These are phyloP conservation scores for Carduelis carduelis DNA, from an alignment of 2,797 vertebrate species.

Conservation along the genomic window DNA sequence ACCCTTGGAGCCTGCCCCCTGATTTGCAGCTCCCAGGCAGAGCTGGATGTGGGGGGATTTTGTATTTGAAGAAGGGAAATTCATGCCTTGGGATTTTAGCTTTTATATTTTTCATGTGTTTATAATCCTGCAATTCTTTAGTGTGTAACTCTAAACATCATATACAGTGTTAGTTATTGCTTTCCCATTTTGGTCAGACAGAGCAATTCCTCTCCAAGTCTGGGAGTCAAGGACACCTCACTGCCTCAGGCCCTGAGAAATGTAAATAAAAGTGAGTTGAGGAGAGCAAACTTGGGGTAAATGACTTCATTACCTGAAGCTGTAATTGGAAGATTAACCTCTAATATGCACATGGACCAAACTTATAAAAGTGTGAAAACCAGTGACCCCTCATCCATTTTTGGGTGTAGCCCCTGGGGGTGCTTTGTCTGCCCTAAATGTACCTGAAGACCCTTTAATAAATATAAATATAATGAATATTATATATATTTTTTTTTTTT, in stretches of 20 bases:
- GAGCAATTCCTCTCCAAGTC: neutral
- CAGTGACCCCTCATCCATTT: rapidly evolving
- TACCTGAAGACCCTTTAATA: neutral
- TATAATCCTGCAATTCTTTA: neutral
- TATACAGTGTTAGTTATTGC: neutral
- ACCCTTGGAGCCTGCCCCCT: neutral
- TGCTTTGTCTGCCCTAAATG: neutral
- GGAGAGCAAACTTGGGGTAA: neutral
- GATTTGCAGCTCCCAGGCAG: neutral
- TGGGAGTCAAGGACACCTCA: neutral
- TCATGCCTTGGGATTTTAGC: neutral
- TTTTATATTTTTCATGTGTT: neutral
- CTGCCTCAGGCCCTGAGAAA: rapidly evolving
- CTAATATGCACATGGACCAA: too few relatives aligned
- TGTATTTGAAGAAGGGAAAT: neutral
- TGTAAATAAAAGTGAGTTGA: neutral
- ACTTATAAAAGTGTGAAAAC: too few relatives aligned
- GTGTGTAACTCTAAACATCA: neutral
- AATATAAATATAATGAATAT: neutral
- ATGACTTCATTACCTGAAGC: too few relatives aligned
- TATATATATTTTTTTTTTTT: neutral
- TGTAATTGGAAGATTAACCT: too few relatives aligned
- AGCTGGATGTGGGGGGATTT: neutral
- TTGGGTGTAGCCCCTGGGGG: too few relatives aligned
- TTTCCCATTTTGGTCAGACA: neutral